Percentiles rank a stretch among this genome's conserved stretches.
These are phyloP conservation scores for Psylliodes chrysocephalus DNA, from an alignment of 2,888 invertebrate genomes.

Conservation along the genomic window DNA sequence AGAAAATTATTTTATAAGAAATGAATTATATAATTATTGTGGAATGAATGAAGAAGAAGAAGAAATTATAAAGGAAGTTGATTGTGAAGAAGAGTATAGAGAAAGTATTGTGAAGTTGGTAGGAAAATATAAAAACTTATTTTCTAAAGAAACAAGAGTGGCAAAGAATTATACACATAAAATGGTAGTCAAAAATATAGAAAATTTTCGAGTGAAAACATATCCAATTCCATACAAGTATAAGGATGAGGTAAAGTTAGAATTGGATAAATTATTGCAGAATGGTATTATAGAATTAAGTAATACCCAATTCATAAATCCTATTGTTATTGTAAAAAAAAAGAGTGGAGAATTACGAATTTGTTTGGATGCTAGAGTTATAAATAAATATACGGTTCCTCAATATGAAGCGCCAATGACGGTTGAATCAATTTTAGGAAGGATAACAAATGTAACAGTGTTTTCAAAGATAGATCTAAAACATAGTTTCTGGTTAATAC, in stretches of 20 bases:
- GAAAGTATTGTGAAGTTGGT: too few relatives aligned
- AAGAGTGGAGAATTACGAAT: neutral
- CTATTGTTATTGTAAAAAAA: conserved; percentile 1
- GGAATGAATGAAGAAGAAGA: too few relatives aligned
- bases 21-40: too few relatives aligned
- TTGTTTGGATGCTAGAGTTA: conserved; percentile 4
- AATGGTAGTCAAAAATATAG: neutral
- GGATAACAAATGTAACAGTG: neutral
- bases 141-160: neutral
- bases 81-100: too few relatives aligned
- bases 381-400: neutral
- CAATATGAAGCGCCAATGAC: conserved; percentile 12
- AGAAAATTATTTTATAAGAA: too few relatives aligned
- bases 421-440: neutral
- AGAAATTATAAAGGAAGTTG: too few relatives aligned
- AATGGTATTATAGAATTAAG: neutral
- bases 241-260: neutral
- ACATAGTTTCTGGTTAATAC: conserved; percentile 18
- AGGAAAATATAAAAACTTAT: too few relatives aligned
- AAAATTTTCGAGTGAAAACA: conserved; percentile 3
- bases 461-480: conserved; percentile 10
- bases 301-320: neutral
- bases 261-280: neutral
- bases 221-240: neutral
- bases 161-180: neutral